Evolutionary conservation across 2,797 vertebrate species (phyloP), one percentile per base, ranked within the genome.

Genomic region (Lepus townsendii): DNA sequence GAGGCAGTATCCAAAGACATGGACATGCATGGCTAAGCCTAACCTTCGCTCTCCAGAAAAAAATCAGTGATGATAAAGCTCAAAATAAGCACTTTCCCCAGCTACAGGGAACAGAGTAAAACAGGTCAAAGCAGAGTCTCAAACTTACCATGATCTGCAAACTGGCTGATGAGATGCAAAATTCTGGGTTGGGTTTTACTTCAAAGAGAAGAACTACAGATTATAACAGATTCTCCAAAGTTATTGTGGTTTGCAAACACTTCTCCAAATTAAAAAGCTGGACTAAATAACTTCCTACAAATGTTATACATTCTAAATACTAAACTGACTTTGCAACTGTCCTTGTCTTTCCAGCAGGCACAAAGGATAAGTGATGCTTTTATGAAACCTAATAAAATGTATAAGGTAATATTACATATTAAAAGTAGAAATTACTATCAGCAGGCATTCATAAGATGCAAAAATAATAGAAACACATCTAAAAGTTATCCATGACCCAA

Each of bases 381-480:
- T 32, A 72, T 76, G 22, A 87, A 93, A 83, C 66, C 66, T 52
- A 87, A 62, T 76, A 60, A 82, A 95, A 71, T 3, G 10, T 75
- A 3, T 57, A 50, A 95, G 86, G 16, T 63, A 93, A 24, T 60
- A 69, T 65, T 38, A 62, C 16, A 24, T 93, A 75, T 62, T 52
- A 60, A 24, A 79, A 47, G 17, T n/a, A 95, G 13, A 91, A 79
- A 88, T 1, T 86, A 27, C 38, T 38, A 65, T 79, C 16, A 82
- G 27, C 14, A 68, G 62, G 69, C 10, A 90, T 71, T 91, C 32
- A 38, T n/a, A 88, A 66, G 54, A 71, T 82, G 91, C 24, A 77
- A 91, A 93, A 92, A 63, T 13, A 88, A 47, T 16, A 77, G 17
- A 62, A 89, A 83, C 20, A 91, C 91, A 90, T 66, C 38, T 20